These are phyloP conservation scores for Calidris pugnax DNA, from an alignment of 2,113 vertebrate species.

Conservation along the genomic window DNA sequence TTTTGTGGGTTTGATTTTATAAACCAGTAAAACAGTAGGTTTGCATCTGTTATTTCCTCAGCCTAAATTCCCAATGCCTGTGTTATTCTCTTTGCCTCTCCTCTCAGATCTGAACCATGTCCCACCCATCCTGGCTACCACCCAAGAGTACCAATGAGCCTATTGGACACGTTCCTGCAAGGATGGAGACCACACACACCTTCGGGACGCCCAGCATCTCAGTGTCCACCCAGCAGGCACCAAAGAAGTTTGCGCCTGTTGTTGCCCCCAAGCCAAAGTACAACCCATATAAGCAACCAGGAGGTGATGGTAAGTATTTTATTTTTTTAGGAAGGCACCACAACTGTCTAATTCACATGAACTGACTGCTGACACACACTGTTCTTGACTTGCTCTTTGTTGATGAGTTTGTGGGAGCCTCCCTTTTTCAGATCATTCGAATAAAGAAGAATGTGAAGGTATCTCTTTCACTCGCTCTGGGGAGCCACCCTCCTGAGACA, in stretches of 20 bases:
- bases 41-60: neutral
- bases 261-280: slow-evolving; percentile 97
- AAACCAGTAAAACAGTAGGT: neutral
- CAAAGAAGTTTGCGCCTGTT: slow-evolving; percentile 94
- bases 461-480: neutral
- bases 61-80: accelerated
- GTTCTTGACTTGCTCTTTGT: neutral
- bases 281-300: slow-evolving; percentile 88
- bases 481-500: neutral
- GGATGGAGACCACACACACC: slow-evolving; percentile 95
- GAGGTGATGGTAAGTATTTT: slow-evolving; percentile 76
- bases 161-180: slow-evolving; percentile 86
- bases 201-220: slow-evolving; percentile 93
- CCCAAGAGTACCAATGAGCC: slow-evolving; percentile 80
- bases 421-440: neutral
- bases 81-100: neutral
- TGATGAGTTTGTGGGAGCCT: neutral
- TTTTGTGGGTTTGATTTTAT: neutral
- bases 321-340: neutral
- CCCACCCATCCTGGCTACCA: slow-evolving; percentile 84
- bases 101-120: slow-evolving; percentile 78
- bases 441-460: neutral
- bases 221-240: slow-evolving; percentile 89
- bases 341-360: neutral
- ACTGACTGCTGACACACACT: neutral